Evolutionary conservation across 64 coral and sea anemone genomes (phyloP), one percentile per base, ranked within the genome.

Genomic region (Hydrozoanthus tunicans): DNA sequence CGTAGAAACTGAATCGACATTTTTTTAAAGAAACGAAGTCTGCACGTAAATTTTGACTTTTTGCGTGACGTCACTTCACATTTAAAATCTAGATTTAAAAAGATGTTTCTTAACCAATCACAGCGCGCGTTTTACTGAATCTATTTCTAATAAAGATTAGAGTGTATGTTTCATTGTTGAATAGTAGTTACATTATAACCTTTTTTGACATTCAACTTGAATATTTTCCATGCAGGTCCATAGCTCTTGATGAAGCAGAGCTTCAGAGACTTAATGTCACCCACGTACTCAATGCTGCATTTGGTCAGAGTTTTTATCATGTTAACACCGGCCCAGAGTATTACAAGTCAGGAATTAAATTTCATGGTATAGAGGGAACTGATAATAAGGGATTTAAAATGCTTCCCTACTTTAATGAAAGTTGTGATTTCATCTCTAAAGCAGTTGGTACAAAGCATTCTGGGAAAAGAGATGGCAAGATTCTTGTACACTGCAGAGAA

Each of bases 311-410:
- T 3, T 89, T 94, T 9, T 72, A 27, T 3, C 92, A 96, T 78
- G 95, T 96, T 7, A 91, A 94, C 24, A 96, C 95, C 56, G 91
- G 91, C 9, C 91, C 95, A 26, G 90, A 94, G n/a, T 93, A 93
- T 55, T 96, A 96, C 83, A 93, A 92, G 64, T 92, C 92, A 77
- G 95, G 95, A 68, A 92, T 96, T n/a, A 82, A 91, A 11, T 96
- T 78, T 89, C 95, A 92, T 72, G 95, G 95, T 54, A 73, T 96
- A 78, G 78, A 90, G 4, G 92, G 89, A 11, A 92, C 85, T 7
- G 92, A 96, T 65, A 84, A 89, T 32, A 56, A 81, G 58, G 88
- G 63, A 7, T 96, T 92, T 26, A 90, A 96, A 53, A 51, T 96
- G 15, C 26, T 78, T 58, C 74, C 73, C 6, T 94, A 89, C 14